Evolutionary conservation across 2,888 invertebrate species (phyloP).

Genomic region (Plagodis dolabraria): DNA sequence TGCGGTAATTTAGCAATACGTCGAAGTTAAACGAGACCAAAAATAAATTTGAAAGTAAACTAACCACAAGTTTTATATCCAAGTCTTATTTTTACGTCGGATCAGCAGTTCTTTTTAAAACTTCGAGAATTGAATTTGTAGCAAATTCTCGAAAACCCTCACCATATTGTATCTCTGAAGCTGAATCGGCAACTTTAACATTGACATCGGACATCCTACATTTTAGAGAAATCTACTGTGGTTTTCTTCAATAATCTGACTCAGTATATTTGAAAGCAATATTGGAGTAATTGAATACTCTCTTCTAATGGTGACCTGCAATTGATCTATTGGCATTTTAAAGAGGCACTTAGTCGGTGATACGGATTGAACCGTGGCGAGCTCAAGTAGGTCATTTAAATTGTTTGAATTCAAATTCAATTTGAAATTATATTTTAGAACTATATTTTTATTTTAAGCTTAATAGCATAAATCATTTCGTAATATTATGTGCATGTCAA

Average conservation of each 20-base stretch:
- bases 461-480: too few relatives aligned
- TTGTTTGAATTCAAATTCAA: conserved; percentile 7
- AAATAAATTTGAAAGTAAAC: too few relatives aligned
- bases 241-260: conserved; percentile 21
- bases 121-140: conserved; percentile 8
- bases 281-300: conserved; percentile 24
- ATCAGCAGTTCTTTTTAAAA: conserved; percentile 1
- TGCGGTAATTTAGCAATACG: too few relatives aligned
- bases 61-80: too few relatives aligned
- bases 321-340: conserved; percentile 31
- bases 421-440: neutral
- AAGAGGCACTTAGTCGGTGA: conserved; percentile 19
- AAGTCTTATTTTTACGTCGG: neutral
- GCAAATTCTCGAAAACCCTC: conserved; percentile 19
- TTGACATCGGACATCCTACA: conserved; percentile 18
- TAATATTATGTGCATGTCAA: too few relatives aligned
- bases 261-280: conserved; percentile 10
- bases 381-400: conserved; percentile 16
- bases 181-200: conserved; percentile 25
- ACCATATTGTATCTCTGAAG: conserved; percentile 23
- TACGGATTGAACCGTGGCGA: conserved; percentile 16
- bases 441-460: too few relatives aligned
- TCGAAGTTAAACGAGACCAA: too few relatives aligned
- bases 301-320: conserved; percentile 10
- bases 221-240: conserved; percentile 16